These are phyloP conservation scores for Myotis brandtii DNA, from an alignment of 2,113 vertebrate species.

Conservation along the genomic window DNA sequence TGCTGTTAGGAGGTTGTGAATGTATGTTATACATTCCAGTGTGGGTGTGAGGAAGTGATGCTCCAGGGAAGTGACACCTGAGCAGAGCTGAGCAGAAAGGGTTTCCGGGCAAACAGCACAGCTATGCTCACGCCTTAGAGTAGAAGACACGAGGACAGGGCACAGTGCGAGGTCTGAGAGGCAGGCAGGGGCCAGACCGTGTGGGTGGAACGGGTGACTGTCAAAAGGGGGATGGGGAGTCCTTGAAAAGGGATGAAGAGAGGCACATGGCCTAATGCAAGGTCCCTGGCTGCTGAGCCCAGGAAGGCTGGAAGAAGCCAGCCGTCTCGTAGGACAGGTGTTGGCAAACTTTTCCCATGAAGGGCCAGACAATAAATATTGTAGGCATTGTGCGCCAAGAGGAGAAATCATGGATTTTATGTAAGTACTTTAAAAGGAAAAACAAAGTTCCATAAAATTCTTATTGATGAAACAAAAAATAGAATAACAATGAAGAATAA, in stretches of 20 bases:
- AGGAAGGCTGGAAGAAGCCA: background rate
- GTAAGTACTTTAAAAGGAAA: background rate
- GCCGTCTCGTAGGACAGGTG: background rate
- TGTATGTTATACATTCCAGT: background rate
- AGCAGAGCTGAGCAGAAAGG: background rate
- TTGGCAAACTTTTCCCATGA: background rate
- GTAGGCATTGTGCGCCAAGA: background rate
- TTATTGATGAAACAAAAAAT: background rate
- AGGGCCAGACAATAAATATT: background rate
- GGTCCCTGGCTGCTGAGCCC: background rate
- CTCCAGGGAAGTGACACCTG: background rate
- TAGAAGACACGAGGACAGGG: background rate
- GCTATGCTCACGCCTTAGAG: too few species aligned
- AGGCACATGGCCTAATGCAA: background rate
- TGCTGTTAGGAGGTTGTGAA: background rate
- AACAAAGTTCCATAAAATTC: background rate
- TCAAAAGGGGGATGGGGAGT: background rate
- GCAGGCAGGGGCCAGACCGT: background rate
- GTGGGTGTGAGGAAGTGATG: background rate
- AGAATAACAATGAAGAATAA: background rate
- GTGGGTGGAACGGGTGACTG: too few species aligned
- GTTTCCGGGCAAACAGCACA: background rate
- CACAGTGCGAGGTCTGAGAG: background rate
- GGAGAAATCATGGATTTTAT: background rate
- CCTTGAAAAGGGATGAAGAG: background rate